These are phyloP conservation scores for Pantala flavescens DNA, from an alignment of 1,140 invertebrate species.

Conservation along the genomic window DNA sequence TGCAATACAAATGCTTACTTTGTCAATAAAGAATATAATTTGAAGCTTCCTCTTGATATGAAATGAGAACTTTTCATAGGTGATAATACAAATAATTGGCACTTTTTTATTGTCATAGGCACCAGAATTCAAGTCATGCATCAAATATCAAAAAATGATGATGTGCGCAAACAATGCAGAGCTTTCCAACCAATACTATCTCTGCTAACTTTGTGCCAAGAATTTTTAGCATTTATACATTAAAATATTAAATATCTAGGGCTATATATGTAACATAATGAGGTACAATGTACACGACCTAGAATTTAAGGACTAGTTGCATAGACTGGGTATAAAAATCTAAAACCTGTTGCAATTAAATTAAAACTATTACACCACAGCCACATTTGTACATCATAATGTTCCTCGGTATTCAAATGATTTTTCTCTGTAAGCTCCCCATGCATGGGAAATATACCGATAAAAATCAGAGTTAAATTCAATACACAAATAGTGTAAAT, in stretches of 20 bases:
- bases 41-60: not conserved
- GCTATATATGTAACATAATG: not conserved
- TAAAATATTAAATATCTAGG: too few relatives aligned
- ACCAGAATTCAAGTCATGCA: not conserved
- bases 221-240: not conserved
- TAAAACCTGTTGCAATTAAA: not conserved
- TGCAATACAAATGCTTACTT: not conserved
- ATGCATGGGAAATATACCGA: too few relatives aligned
- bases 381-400: not conserved
- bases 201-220: not conserved
- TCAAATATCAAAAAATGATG: too few relatives aligned
- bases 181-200: too few relatives aligned
- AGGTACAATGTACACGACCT: conserved; percentile 5
- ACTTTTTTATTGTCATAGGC: not conserved
- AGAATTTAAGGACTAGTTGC: not conserved
- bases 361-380: not conserved
- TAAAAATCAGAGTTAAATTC: too few relatives aligned
- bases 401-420: too few relatives aligned
- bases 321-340: not conserved
- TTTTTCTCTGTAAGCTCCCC: too few relatives aligned
- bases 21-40: not conserved
- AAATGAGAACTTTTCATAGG: not conserved
- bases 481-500: too few relatives aligned
- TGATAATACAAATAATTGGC: not conserved
- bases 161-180: too few relatives aligned